Conservation (phyloP, 2,113 vertebrate species). For the Corydoras sp. region DNA sequence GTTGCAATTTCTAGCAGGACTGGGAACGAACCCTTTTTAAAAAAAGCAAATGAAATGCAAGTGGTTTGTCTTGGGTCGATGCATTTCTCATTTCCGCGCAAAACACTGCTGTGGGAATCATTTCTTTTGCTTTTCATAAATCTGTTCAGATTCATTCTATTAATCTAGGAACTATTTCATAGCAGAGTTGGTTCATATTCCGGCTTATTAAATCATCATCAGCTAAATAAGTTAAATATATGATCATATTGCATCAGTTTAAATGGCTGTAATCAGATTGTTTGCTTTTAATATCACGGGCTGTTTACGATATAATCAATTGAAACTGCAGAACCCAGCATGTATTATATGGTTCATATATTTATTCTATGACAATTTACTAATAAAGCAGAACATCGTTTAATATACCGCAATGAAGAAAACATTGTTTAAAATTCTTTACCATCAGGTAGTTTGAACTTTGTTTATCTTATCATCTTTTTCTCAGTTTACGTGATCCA, state of each 20-base stretch:
- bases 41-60: slow-evolving; percentile 36
- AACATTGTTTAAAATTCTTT: too few species aligned
- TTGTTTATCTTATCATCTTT: too few species aligned
- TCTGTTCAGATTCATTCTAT: slow-evolving; percentile 31
- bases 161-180: slow-evolving; percentile 25
- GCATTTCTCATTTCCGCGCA: slow-evolving; percentile 36
- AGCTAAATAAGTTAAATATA: neutral
- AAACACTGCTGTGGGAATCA: slow-evolving; percentile 30
- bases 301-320: too few species aligned
- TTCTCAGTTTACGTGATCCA: too few species aligned
- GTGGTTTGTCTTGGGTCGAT: slow-evolving; percentile 35
- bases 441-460: too few species aligned
- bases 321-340: too few species aligned
- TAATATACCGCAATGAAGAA: too few species aligned
- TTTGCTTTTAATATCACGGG: too few species aligned
- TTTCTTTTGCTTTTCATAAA: slow-evolving; percentile 11
- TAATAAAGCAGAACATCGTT: too few species aligned
- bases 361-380: too few species aligned
- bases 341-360: too few species aligned
- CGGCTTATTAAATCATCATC: slow-evolving; percentile 12
- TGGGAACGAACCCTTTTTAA: slow-evolving; percentile 22
- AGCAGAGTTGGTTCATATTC: neutral
- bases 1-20: slow-evolving; percentile 12
- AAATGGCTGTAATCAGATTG: too few species aligned
- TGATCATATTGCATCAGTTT: neutral